Percentiles rank a stretch among this genome's conserved stretches.
Evolutionary conservation across 2,888 invertebrate species (phyloP).

Genomic region (Smittia aterrima): DNA sequence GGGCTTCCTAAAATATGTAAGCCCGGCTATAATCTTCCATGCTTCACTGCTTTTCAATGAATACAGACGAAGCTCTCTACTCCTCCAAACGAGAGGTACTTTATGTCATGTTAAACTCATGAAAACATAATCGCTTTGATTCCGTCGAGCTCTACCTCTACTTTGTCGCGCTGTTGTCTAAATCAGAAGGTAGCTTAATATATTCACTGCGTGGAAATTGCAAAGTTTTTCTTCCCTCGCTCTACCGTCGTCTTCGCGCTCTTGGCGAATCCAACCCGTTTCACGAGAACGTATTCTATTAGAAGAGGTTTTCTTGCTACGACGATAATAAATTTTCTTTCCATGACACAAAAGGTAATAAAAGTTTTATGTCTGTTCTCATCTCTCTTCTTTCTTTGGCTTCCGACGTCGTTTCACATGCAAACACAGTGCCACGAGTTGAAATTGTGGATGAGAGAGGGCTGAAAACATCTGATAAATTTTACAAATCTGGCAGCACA

Average conservation of each 20-base stretch:
- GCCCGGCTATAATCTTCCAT: neutral
- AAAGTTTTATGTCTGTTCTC: conserved; percentile 26
- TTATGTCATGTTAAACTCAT: conserved; percentile 11
- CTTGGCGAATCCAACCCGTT: neutral
- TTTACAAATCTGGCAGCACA: conserved; percentile 79
- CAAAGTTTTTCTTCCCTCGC: too few species aligned
- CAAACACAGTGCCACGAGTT: conserved; percentile 70
- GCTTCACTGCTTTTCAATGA: neutral
- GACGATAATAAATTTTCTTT: conserved; percentile 9
- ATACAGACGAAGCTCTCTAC: neutral
- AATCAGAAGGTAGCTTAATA: neutral
- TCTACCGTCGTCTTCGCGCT: too few species aligned
- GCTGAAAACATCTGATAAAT: conserved; percentile 72
- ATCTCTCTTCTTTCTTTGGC: neutral
- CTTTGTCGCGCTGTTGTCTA: neutral
- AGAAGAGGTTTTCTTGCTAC: neutral
- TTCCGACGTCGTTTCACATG: neutral
- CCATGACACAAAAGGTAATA: conserved; percentile 29
- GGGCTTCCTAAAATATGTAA: conserved; percentile 1
- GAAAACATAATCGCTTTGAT: conserved; percentile 11
- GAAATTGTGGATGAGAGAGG: conserved; percentile 79
- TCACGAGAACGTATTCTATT: neutral
- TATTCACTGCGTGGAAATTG: too few species aligned
- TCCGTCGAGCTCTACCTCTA: neutral
- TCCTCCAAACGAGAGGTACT: neutral